A percentile compares a stretch with the other conserved stretches of the same genome.
Conservation (phyloP, 1,140 invertebrate species). For the Aplysia californica region DNA sequence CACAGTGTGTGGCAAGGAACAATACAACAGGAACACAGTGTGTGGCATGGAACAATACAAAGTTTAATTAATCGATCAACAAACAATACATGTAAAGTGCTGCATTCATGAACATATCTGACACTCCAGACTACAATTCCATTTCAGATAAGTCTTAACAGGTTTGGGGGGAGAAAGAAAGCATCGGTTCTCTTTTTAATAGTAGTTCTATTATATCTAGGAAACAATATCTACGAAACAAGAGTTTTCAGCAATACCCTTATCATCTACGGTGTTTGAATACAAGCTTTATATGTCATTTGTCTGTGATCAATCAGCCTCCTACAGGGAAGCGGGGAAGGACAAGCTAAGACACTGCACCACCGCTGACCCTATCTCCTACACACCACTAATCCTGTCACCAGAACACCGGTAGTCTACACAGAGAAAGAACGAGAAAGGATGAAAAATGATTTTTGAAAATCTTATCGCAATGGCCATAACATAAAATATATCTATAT, state of each 20-base stretch:
- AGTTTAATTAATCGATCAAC: slow-evolving; percentile 15
- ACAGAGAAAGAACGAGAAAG: no score
- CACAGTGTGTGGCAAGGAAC: no score
- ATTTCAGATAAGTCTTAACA: neutral
- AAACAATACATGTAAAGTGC: slow-evolving; percentile 20
- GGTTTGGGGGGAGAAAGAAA: no score
- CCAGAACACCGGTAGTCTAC: no score
- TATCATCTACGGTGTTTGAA: neutral
- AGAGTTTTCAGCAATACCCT: neutral
- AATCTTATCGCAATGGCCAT: no score
- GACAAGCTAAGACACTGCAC: no score
- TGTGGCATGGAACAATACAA: slow-evolving; percentile 20
- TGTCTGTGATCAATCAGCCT: neutral
- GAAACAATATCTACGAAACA: neutral
- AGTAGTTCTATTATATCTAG: neutral
- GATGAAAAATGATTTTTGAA: no score
- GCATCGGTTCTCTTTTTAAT: neutral
- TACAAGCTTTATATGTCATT: neutral
- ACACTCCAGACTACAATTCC: neutral
- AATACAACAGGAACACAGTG: no score
- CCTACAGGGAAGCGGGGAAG: neutral
- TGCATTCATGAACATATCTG: slow-evolving; percentile 9
- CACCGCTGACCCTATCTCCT: no score
- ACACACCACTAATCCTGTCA: no score
- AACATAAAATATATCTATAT: no score